Conservation (phyloP, 1,140 invertebrate species). For the Eciton burchellii region DNA sequence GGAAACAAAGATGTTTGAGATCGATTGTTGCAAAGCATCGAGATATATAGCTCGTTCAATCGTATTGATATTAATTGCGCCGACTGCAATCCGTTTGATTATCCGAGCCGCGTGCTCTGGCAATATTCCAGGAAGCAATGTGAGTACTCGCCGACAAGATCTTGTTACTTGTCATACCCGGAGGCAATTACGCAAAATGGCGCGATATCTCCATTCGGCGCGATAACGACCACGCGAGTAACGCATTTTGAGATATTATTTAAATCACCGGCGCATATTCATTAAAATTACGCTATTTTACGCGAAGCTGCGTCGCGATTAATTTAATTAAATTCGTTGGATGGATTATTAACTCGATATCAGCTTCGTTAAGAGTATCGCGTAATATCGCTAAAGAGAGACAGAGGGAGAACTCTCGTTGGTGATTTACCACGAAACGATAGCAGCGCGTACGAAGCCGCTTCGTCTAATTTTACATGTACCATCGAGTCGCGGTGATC, state of each 20-base stretch:
- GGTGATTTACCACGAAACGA: slow-evolving; percentile 16
- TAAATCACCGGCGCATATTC: slow-evolving; percentile 31
- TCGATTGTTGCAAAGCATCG: not conserved
- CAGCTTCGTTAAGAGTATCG: slow-evolving; percentile 47
- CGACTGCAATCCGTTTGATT: not conserved
- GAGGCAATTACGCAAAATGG: not conserved
- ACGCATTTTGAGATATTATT: slow-evolving; percentile 24
- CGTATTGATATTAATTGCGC: not conserved
- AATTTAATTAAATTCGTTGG: slow-evolving; percentile 41
- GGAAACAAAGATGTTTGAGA: not conserved
- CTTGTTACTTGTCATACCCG: not conserved
- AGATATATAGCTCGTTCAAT: not conserved
- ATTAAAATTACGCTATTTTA: not conserved
- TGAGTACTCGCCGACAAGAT: not conserved
- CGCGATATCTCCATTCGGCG: not conserved
- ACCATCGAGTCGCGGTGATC: not conserved
- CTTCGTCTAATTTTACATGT: slow-evolving; percentile 16
- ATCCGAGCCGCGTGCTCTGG: not conserved
- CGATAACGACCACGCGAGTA: slow-evolving; percentile 6
- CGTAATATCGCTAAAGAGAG: too few relatives aligned
- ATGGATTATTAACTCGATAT: slow-evolving; percentile 10
- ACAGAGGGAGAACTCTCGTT: slow-evolving; percentile 1
- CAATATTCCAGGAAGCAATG: not conserved
- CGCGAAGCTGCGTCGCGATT: slow-evolving; percentile 9
- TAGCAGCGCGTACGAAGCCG: slow-evolving; percentile 18